A percentile compares a stretch with the other conserved stretches of the same genome.
phyloP scores from a whole-genome alignment of 2,888 invertebrate species.

The Philhelius pedissequus region DNA sequence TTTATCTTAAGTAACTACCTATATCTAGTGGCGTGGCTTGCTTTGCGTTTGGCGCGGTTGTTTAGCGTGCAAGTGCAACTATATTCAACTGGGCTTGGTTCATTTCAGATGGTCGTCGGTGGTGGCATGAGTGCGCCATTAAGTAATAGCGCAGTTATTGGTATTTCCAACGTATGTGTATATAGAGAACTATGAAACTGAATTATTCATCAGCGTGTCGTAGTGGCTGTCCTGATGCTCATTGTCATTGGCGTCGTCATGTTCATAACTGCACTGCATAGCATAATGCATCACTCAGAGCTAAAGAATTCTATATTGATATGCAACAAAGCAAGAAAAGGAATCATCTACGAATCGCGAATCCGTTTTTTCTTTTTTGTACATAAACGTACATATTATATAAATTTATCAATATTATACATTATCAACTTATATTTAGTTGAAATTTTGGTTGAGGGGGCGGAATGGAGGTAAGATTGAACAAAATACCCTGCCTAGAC shows the following conservation, averaged over 20 bases:
- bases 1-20: conserved; percentile 18
- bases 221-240: conserved; percentile 3
- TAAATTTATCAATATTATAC: neutral
- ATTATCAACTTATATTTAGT: neutral
- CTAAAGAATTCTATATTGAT: conserved; percentile 55
- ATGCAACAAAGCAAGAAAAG: conserved; percentile 52
- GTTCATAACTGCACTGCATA: neutral
- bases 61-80: conserved; percentile 3
- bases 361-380: conserved; percentile 20
- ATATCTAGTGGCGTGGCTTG: neutral
- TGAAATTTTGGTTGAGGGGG: neutral
- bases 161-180: conserved; percentile 58
- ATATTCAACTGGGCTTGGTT: neutral
- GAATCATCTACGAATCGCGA: conserved; percentile 42
- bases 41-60: neutral
- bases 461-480: neutral
- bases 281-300: neutral
- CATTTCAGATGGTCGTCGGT: too few relatives aligned
- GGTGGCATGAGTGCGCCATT: conserved; percentile 52
- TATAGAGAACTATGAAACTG: conserved; percentile 36
- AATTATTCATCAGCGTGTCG: conserved; percentile 57
- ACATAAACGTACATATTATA: neutral
- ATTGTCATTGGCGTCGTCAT: conserved; percentile 1
- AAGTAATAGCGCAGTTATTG: conserved; percentile 64
- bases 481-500: neutral